Base-by-base conservation (phyloP, 2,888 invertebrate genomes). In the Boloria euphrosyne region DNA sequence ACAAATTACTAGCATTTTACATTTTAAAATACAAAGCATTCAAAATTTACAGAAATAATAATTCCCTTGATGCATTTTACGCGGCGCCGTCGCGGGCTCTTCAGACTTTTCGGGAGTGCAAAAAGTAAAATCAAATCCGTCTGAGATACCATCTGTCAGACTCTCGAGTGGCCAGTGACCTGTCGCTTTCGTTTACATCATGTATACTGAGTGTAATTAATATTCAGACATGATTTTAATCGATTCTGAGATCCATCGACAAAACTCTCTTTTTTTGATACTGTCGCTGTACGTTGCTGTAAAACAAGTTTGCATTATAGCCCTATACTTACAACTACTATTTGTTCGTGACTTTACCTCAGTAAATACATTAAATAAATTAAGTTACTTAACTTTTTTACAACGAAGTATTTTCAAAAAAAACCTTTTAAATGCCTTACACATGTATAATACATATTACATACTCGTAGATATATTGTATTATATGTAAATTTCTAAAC, bases 71-170 rank as follows among this genome's bases (percentile, higher is more conserved):
- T 84, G 79, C 80, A 80, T 84, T 86, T 86, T 85, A 83, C 86
- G 81, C 77, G 82, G 81, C 79, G 76, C 81, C 77, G 74, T 76
- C 77, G 77, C 80, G 71, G 66, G 77, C 84, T 80, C 87, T 88
- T 86, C 85, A 89, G 87, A 87, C 86, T 80, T 84, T 84, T 87
- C 59, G 62, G 71, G 61, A 66, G 62, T 61, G 79, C 80, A 87
- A 88, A 88, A 88, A 82, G 80, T 81, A 83, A 83, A 86, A 76
- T 86, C 85, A 84, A 84, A 86, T 84, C 82, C 82, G 79, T 78
- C 78, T 76, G 77, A 81, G 87, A 85, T 84, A 83, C 79, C 81
- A 87, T 85, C 87, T 81, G 82, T 76, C 80, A 75, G 75, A 74
- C 74, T 83, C 86, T 89, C 82, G 74, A 85, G 83, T 81, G 84